Conservation (phyloP, 2,888 invertebrate genomes). For the Teinopalpus imperialis region DNA sequence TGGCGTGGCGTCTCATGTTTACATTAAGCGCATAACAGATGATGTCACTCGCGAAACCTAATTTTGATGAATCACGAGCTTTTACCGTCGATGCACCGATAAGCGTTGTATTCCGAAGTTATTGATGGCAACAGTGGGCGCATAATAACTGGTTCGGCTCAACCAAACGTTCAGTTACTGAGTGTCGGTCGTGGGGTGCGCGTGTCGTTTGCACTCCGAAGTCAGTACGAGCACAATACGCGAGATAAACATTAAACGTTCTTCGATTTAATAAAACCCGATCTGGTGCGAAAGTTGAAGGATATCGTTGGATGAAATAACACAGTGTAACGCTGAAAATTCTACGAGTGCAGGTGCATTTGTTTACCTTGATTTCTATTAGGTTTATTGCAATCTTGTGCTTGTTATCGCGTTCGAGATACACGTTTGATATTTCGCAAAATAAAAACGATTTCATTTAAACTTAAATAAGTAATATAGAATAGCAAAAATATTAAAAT, state of each 20-base stretch:
- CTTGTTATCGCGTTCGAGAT: constrained; percentile 16
- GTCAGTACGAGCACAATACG: constrained; percentile 55
- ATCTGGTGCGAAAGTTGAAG: constrained; percentile 58
- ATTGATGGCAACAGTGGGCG: constrained; percentile 74
- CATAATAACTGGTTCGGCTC: constrained; percentile 76
- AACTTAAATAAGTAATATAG: constrained; percentile 1
- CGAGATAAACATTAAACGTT: constrained; percentile 46
- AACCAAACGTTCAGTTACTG: constrained; percentile 69
- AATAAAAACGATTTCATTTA: too few relatives aligned
- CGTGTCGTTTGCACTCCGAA: constrained; percentile 54
- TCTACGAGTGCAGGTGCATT: constrained; percentile 72
- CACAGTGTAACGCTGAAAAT: constrained; percentile 51
- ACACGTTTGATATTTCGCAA: neutral
- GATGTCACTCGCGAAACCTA: constrained; percentile 72
- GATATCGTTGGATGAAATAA: constrained; percentile 37
- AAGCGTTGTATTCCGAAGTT: constrained; percentile 62
- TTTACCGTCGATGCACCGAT: constrained; percentile 76
- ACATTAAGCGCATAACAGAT: constrained; percentile 58
- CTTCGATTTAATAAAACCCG: constrained; percentile 42
- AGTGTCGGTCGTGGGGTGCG: constrained; percentile 67
- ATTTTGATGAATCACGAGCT: constrained; percentile 76
- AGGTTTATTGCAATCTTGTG: constrained; percentile 22
- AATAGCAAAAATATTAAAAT: constrained; percentile 6
- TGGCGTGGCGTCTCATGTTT: constrained; percentile 43
- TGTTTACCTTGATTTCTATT: constrained; percentile 43